These are phyloP conservation scores for Pomacea canaliculata DNA, from an alignment of 2,888 invertebrate genomes.

Conservation along the genomic window DNA sequence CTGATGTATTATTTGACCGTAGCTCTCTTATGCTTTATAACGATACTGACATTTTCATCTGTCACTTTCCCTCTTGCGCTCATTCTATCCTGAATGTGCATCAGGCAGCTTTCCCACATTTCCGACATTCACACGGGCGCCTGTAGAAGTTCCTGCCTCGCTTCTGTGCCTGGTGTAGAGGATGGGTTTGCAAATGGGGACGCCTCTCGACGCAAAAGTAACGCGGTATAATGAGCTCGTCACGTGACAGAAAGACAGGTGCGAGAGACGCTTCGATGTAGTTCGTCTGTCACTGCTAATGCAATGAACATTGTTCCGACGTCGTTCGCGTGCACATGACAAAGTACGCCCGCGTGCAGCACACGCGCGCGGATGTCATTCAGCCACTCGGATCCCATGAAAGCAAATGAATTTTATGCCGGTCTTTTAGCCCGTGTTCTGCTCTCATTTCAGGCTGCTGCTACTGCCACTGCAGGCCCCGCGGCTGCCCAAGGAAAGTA, in stretches of 20 bases:
- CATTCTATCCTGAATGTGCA: neutral
- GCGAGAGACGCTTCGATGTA: conserved; percentile 1
- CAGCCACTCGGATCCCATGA: conserved; percentile 7
- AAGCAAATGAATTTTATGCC: conserved; percentile 24
- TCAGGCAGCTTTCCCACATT: conserved; percentile 1
- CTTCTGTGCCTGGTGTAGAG: neutral
- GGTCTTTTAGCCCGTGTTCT: conserved; percentile 5
- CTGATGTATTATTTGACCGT: no score
- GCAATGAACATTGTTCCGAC: conserved; percentile 26
- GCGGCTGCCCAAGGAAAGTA: neutral
- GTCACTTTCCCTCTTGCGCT: conserved; percentile 1
- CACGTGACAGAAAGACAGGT: neutral
- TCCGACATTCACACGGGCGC: neutral
- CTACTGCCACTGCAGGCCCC: neutral
- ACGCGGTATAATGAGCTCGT: no score
- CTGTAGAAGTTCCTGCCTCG: no score
- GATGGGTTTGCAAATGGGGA: neutral
- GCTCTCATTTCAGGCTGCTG: conserved; percentile 7
- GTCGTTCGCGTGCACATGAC: conserved; percentile 20
- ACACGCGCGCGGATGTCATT: conserved; percentile 14
- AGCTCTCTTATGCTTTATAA: neutral
- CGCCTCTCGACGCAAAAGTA: neutral
- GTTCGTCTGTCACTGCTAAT: conserved; percentile 14
- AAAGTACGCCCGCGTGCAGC: conserved; percentile 23
- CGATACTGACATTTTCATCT: conserved; percentile 1